Conservation (phyloP, 2,888 invertebrate species). For the Limnephilus lunatus region DNA sequence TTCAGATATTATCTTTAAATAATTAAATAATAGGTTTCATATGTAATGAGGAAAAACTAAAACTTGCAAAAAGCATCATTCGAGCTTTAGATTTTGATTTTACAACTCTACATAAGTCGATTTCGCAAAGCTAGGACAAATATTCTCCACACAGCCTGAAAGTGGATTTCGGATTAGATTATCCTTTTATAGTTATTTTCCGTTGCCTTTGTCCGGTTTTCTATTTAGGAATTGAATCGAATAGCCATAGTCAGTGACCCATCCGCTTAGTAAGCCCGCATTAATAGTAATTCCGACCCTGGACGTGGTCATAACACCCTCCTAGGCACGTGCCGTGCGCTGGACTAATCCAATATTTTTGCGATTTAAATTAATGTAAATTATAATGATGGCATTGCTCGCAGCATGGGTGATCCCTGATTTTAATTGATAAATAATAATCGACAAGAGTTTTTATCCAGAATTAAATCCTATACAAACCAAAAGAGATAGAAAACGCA, state of each 20-base stretch:
- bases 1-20: too few relatives aligned
- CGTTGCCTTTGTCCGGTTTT: neutral
- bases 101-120: neutral
- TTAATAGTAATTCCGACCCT: neutral
- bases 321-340: neutral
- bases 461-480: neutral
- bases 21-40: too few relatives aligned
- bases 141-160: neutral
- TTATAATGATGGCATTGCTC: neutral
- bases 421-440: neutral
- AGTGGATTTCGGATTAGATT: neutral
- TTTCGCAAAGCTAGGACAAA: neutral
- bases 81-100: neutral
- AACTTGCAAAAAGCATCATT: too few relatives aligned
- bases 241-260: neutral
- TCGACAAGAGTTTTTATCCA: neutral
- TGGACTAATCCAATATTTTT: neutral
- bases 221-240: neutral
- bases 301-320: neutral
- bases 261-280: neutral
- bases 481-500: neutral
- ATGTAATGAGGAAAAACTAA: too few relatives aligned
- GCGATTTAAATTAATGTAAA: neutral
- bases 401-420: neutral
- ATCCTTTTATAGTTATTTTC: neutral